Base-by-base conservation (phyloP, 2,113 vertebrate species). In the Charadrius vociferus region DNA sequence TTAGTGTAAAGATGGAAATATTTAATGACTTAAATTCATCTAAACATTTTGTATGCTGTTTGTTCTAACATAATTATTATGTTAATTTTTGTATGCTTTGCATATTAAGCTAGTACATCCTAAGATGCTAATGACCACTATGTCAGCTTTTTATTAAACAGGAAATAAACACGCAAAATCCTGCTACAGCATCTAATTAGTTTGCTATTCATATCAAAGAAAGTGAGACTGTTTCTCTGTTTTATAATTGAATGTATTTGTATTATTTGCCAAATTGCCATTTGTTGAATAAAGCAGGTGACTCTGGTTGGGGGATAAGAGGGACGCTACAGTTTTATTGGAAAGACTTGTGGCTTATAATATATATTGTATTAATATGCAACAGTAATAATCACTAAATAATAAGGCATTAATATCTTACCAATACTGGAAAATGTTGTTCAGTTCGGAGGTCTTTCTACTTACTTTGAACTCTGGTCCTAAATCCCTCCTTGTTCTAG, bases 111-210 rank as follows among this genome's bases (percentile, higher is more conserved):
- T 12, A 91, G 53, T 88, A 27, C 86, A 91, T 97, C 95, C 93
- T 96, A 96, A 95, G 77, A 97, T 93, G 92, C 87, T 98, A 98
- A 98, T 98, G 97, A 97, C 96, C n/a, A 1, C 79, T 49, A 52
- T 98, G 96, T 98, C 97, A 98, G 93, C 91, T 97, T 97, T 98
- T 98, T 98, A 98, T 98, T 98, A 97, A 98, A 97, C 89, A 96
- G 93, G 95, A 98, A 98, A 98, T 98, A 98, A 98, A 97, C 90
- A 97, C 1, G n/a, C 86, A 97, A 90, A 98, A 94, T 94, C 89
- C 87, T 97, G 4, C 91, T 93, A 93, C 85, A 59, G 30, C 93
- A 96, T 80, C 93, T 97, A 98, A 98, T 98, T 97, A 97, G 86
- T 97, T 97, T 97, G 96, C 88, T 90, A 86, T 97, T 98, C 93